These are phyloP conservation scores for Pandemis heparana DNA, from an alignment of 2,888 invertebrate genomes.

Conservation along the genomic window DNA sequence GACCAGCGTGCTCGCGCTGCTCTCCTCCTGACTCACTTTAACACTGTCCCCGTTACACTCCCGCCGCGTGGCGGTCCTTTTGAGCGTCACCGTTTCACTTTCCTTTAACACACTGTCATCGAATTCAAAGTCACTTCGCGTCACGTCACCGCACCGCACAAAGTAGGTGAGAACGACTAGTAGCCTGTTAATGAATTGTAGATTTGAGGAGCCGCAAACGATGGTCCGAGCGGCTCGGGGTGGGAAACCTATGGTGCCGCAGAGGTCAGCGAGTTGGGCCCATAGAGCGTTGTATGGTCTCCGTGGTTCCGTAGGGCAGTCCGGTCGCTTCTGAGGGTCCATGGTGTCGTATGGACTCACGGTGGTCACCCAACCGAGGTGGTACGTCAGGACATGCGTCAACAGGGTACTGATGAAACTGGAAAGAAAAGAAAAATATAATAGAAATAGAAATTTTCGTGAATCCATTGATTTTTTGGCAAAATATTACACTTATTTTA, in stretches of 20 bases:
- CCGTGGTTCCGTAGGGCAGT: constrained; percentile 43
- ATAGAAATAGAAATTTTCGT: too few species aligned
- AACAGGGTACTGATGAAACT: constrained; percentile 96
- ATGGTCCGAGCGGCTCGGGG: constrained; percentile 92
- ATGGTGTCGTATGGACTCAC: constrained; percentile 84
- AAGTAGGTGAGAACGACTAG: constrained; percentile 94
- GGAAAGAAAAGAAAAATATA: constrained; percentile 65
- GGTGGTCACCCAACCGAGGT: constrained; percentile 96
- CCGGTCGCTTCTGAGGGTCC: constrained; percentile 74
- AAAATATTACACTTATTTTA: too few species aligned
- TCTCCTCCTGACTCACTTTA: constrained; percentile 62
- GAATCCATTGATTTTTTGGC: too few species aligned
- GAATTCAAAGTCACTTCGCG: constrained; percentile 76
- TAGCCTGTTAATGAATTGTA: constrained; percentile 89
- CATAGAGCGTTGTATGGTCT: constrained; percentile 94
- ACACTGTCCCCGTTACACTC: constrained; percentile 53
- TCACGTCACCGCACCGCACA: constrained; percentile 91
- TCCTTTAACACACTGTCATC: constrained; percentile 67
- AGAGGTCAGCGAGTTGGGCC: constrained; percentile 95
- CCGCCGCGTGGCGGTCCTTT: constrained; percentile 54
- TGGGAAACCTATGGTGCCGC: constrained; percentile 93
- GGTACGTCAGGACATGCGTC: constrained; percentile 95
- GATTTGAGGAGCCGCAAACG: constrained; percentile 89
- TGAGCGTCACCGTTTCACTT: constrained; percentile 62
- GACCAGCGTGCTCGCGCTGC: constrained; percentile 67